Evolutionary conservation across 2,113 vertebrate genomes (phyloP).

Genomic region (Passerina amoena): DNA sequence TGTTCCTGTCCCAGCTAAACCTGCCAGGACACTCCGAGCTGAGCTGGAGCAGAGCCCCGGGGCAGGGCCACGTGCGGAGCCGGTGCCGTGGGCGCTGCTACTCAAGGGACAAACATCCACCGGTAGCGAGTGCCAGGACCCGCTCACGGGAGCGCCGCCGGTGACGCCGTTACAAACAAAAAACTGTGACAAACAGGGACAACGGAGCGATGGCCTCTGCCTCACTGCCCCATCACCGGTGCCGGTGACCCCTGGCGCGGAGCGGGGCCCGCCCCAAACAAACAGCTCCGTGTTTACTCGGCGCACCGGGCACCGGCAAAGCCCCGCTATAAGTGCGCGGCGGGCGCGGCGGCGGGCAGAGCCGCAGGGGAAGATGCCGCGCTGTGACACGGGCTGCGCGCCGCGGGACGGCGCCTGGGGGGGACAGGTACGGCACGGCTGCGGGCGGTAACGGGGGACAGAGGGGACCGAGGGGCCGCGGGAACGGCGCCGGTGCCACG

Average conservation of each 20-base stretch:
- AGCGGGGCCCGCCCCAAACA: neutral
- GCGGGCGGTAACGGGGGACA: fast-evolving
- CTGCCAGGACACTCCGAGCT: fast-evolving
- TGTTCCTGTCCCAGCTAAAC: neutral
- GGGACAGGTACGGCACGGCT: neutral
- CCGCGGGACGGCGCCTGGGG: neutral
- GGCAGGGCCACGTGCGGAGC: neutral
- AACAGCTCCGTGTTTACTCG: neutral
- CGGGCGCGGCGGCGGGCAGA: neutral
- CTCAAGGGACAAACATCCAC: neutral
- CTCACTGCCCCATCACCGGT: neutral
- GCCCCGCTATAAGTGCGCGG: neutral
- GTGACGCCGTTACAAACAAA: neutral
- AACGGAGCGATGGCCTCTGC: neutral
- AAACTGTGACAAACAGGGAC: neutral
- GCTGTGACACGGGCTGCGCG: neutral
- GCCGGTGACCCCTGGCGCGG: neutral
- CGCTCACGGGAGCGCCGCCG: fast-evolving
- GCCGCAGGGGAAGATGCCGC: neutral
- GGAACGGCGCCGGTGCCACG: fast-evolving
- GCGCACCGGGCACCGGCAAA: neutral
- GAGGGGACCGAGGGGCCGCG: too few species aligned
- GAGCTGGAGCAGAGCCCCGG: fast-evolving
- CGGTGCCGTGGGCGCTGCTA: fast-evolving
- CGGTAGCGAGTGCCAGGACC: neutral